phyloP scores from a whole-genome alignment of 30 jellyfish, hydroid and myxozoan species.

The Pseudorhiza aurosa region DNA sequence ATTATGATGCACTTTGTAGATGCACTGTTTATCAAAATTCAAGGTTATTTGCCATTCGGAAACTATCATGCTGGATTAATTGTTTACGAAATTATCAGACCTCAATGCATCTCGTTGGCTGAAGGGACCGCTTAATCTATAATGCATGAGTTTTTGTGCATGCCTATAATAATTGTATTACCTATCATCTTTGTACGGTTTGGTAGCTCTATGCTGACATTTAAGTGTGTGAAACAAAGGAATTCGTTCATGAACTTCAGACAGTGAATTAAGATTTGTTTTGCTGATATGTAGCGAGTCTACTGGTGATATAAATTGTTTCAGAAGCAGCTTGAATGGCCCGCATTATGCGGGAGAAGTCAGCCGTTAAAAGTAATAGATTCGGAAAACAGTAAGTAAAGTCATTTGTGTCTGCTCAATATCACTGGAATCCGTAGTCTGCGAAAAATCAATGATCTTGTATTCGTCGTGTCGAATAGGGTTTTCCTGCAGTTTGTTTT shows the following conservation, averaged over 20 bases:
- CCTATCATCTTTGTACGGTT: not conserved
- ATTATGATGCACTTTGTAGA: too few relatives aligned
- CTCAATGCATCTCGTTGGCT: not conserved
- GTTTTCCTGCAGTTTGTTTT: too few relatives aligned
- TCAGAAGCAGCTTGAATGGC: not conserved
- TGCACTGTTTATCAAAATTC: constrained; percentile 1
- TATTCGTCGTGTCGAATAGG: too few relatives aligned
- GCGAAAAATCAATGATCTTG: not conserved
- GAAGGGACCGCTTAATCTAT: not conserved
- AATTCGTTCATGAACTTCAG: not conserved
- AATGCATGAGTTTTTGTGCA: not conserved
- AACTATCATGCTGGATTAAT: not conserved
- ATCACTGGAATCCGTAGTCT: not conserved
- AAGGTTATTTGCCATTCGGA: not conserved
- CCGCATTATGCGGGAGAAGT: not conserved
- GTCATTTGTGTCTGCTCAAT: not conserved
- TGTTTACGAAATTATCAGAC: not conserved
- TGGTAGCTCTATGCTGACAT: not conserved
- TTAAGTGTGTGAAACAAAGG: not conserved
- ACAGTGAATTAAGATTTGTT: not conserved
- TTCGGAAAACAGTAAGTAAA: not conserved
- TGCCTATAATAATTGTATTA: not conserved
- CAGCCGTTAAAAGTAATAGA: not conserved
- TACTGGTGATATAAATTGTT: not conserved
- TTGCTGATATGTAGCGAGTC: not conserved